phyloP scores from a whole-genome alignment of 1,140 invertebrate genomes.

The Saxidomus purpurata region DNA sequence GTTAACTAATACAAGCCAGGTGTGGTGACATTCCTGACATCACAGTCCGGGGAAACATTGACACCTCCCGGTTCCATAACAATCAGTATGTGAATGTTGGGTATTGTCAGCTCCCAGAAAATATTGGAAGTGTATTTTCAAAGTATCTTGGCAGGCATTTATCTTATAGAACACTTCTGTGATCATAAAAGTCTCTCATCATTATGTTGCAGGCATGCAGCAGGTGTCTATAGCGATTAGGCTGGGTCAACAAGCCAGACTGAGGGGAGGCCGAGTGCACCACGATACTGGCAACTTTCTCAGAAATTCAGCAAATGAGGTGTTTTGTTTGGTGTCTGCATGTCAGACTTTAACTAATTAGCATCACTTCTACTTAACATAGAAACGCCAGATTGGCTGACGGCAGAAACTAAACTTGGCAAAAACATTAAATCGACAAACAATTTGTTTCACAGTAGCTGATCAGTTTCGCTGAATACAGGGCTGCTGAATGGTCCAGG shows the following conservation, averaged over 20 bases:
- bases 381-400: conserved; percentile 21
- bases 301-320: conserved; percentile 32
- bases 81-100: neutral
- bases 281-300: neutral
- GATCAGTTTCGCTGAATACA: neutral
- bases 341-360: conserved; percentile 28
- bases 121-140: neutral
- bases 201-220: conserved; percentile 5
- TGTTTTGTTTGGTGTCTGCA: conserved; percentile 15
- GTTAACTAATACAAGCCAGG: neutral
- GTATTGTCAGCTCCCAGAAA: conserved; percentile 1
- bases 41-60: neutral
- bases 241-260: conserved; percentile 26
- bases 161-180: conserved; percentile 28
- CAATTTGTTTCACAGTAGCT: neutral
- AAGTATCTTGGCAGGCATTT: conserved; percentile 26
- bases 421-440: neutral
- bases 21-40: neutral
- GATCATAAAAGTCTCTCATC: conserved; percentile 36
- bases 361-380: conserved; percentile 11
- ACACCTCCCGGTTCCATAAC: neutral
- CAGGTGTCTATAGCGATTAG: conserved; percentile 18
- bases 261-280: neutral
- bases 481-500: neutral
- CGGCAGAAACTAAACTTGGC: conserved; percentile 24